These are phyloP conservation scores for Microctonus brassicae DNA, from an alignment of 2,888 invertebrate genomes.

Conservation along the genomic window DNA sequence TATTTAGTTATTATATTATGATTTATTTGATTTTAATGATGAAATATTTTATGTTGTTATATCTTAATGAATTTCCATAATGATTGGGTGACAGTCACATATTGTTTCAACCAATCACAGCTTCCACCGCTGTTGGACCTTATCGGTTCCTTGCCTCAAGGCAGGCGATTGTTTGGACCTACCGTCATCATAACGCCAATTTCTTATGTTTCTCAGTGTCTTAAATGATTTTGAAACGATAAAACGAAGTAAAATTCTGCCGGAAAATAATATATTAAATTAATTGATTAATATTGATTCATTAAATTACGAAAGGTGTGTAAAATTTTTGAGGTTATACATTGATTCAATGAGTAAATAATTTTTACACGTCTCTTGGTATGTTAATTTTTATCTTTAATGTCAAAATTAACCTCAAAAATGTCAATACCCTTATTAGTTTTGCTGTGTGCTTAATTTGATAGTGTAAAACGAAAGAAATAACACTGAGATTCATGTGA, in stretches of 20 bases:
- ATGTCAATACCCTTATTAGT: too few species aligned
- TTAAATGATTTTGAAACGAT: conserved; percentile 3
- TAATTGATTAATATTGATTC: too few species aligned
- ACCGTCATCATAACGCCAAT: conserved; percentile 64
- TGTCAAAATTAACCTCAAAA: too few species aligned
- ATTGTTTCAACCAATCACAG: conserved; percentile 71
- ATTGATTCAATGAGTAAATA: too few species aligned
- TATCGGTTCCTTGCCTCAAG: conserved; percentile 67
- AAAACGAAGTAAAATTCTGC: background rate
- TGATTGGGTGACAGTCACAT: conserved; percentile 62
- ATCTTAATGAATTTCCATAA: conserved; percentile 46
- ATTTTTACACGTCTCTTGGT: too few species aligned
- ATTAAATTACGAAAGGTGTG: too few species aligned
- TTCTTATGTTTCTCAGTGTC: conserved; percentile 31
- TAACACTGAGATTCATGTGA: conserved; percentile 33
- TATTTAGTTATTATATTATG: background rate
- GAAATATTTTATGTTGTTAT: background rate
- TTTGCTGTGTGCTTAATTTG: too few species aligned
- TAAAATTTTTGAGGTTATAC: too few species aligned
- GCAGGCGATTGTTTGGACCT: conserved; percentile 71
- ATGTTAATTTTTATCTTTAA: too few species aligned
- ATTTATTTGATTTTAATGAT: conserved; percentile 2
- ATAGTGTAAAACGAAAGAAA: too few species aligned
- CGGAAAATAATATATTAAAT: too few species aligned
- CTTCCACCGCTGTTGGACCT: conserved; percentile 70